Base-by-base conservation (phyloP, 1,140 invertebrate species). In the Heliconius hermathena region DNA sequence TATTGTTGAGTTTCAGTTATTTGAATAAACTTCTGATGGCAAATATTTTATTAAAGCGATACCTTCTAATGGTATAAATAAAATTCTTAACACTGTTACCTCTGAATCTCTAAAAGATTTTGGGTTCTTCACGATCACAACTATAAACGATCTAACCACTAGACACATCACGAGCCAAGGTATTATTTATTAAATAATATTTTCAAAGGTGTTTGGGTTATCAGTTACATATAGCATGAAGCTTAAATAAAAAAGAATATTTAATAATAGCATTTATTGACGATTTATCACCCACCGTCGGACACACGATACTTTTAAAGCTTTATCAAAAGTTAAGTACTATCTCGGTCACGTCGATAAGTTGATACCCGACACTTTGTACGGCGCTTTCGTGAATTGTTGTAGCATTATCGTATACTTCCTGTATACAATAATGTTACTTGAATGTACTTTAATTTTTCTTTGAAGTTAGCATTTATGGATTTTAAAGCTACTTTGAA, bases 211-310 rank as follows among this genome's bases (percentile, higher is more conserved):
- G 26, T 26, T 26, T 26, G 26, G 26, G 26, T n/a, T n/a, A 26
- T 26, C 26, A 26, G 26, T 26, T 26, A 26, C 26, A 26, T 38
- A 38, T 8, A 41, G 38, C 11, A 9, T 41, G 8, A 41, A 41
- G 9, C 38, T 41, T 41, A 11, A 41, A n/a, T n/a, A 11, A 41
- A 11, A 11, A 9, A 41, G 9, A 9, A 57, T 6, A 57, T 57
- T 4, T 60, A 60, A 60, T 26, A 26, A 60, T 26, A 60, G 22
- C 57, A 6, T 60, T 60, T 26, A 26, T 60, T 60, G 22, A 3
- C 22, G 57, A 60, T 60, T 60, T 26, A 26, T 26, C 57, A 26
- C 71, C 95, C 79, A 52, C 74, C 66, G 79, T 80, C 79, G n/a
- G 74, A 22, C 49, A 66, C 79, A 76, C 41, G 49, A 73, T 71